Evolutionary conservation across 2,888 invertebrate genomes (phyloP), one percentile per base, ranked within the genome.

Genomic region (Copidosoma aretas): DNA sequence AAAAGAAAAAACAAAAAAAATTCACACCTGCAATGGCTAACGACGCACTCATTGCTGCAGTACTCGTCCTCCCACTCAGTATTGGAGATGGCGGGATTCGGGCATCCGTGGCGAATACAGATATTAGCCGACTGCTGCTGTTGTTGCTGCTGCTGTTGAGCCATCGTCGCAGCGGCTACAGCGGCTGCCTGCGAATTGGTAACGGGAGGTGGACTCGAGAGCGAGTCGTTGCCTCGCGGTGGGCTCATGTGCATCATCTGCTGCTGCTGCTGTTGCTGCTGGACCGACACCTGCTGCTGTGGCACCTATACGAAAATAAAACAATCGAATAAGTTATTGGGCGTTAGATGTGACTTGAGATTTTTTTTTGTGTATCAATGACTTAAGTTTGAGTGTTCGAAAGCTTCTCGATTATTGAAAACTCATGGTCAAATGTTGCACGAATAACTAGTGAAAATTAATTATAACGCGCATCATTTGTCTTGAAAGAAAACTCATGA

Each of bases 11-110:
- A 32, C 3, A 32, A 32, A 32, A 32, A 5, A 8, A 5, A 61
- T n/a, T 32, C 83, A 80, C 82, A 91, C 91, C 95, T 92, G 91
- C 97, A 97, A 85, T 97, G 97, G 84, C 92, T 93, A 83, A 96
- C 94, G 74, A 97, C 97, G 86, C 97, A 97, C 85, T 97, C 95
- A 85, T 95, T 96, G 85, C 95, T 95, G 87, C 97, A 97, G 85
- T 96, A 97, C 84, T 97, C 97, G 83, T 94, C 94, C 84, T 97
- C 97, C 97, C 97, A 97, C 85, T 95, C 95, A 74, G 92, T 91
- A 86, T 93, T 95, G 75, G 94, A 90, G 78, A 95, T 91, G 73
- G 96, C 95, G 56, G 91, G 91, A 86, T 97, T 97, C 73, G 91
- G 91, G 85, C 97, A 97, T 75, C 95, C 95, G 79, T 92, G 92